Conservation (phyloP, 2,113 vertebrate species). For the Ciconia stormi region DNA sequence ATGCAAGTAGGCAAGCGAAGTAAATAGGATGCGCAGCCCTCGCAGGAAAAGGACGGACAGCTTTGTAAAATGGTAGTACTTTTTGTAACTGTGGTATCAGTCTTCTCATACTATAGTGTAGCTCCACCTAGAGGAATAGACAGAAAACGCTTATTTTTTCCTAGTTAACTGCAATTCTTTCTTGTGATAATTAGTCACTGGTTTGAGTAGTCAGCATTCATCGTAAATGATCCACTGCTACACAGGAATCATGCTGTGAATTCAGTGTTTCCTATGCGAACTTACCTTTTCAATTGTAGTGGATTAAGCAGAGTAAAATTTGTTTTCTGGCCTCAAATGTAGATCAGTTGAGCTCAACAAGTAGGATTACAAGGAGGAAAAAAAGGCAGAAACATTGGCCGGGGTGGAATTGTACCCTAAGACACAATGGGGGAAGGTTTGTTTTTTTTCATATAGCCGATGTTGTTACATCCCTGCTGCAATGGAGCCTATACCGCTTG, state of each 20-base stretch:
- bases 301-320: neutral
- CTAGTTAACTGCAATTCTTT: neutral
- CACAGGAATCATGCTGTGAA: neutral
- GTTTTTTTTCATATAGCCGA: neutral
- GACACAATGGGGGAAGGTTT: neutral
- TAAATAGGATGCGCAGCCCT: neutral
- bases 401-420: neutral
- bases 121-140: slow-evolving; percentile 21
- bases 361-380: neutral
- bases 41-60: neutral
- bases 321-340: neutral
- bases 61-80: neutral
- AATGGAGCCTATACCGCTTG: slow-evolving; percentile 17
- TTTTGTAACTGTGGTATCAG: accelerated
- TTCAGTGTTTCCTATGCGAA: neutral
- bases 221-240: neutral
- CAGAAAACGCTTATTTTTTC: neutral
- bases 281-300: neutral
- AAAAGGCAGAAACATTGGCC: neutral
- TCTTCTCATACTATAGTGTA: neutral
- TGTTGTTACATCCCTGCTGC: neutral
- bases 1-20: neutral
- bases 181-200: neutral
- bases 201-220: neutral
- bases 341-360: neutral